Percentiles rank a stretch among this genome's conserved stretches.
Evolutionary conservation across 2,888 invertebrate genomes (phyloP).

Genomic region (Dorcus hopei): DNA sequence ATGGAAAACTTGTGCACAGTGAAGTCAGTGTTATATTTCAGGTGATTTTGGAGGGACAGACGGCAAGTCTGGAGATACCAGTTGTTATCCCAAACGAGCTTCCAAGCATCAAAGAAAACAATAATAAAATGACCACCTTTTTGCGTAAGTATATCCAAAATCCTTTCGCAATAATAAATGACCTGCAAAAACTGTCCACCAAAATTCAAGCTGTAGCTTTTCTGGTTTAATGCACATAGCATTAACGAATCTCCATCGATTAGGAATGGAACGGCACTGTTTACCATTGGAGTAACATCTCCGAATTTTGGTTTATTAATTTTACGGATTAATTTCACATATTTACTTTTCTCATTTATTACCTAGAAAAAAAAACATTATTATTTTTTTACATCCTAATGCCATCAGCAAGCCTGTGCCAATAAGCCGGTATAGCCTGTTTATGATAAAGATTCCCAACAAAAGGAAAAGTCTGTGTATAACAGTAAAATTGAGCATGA

Average conservation of each 20-base stretch:
- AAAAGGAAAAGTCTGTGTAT: too few relatives aligned
- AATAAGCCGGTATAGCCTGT: too few relatives aligned
- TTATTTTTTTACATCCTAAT: too few relatives aligned
- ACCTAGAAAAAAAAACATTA: too few relatives aligned
- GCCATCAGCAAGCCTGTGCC: too few relatives aligned
- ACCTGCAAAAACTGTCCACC: slow-evolving; percentile 14
- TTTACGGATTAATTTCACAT: too few relatives aligned
- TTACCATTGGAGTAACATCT: slow-evolving; percentile 14
- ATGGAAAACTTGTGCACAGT: not conserved
- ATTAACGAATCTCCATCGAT: slow-evolving; percentile 15
- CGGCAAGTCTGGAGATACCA: slow-evolving; percentile 7
- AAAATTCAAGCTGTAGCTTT: slow-evolving; percentile 4
- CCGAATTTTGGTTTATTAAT: slow-evolving; percentile 6
- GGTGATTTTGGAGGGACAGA: slow-evolving; percentile 7
- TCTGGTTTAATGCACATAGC: slow-evolving; percentile 9
- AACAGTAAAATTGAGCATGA: too few relatives aligned
- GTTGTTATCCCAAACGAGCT: slow-evolving; percentile 7
- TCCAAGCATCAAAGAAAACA: slow-evolving; percentile 11
- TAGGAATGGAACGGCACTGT: slow-evolving; percentile 14
- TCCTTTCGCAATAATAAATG: slow-evolving; percentile 14
- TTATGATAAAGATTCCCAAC: too few relatives aligned
- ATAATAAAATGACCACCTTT: slow-evolving; percentile 15
- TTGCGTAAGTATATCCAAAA: slow-evolving; percentile 7
- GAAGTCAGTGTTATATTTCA: slow-evolving; percentile 9
- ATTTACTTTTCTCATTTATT: too few relatives aligned